Base-by-base conservation (phyloP, 2,113 vertebrate species). In the Vombatus ursinus region DNA sequence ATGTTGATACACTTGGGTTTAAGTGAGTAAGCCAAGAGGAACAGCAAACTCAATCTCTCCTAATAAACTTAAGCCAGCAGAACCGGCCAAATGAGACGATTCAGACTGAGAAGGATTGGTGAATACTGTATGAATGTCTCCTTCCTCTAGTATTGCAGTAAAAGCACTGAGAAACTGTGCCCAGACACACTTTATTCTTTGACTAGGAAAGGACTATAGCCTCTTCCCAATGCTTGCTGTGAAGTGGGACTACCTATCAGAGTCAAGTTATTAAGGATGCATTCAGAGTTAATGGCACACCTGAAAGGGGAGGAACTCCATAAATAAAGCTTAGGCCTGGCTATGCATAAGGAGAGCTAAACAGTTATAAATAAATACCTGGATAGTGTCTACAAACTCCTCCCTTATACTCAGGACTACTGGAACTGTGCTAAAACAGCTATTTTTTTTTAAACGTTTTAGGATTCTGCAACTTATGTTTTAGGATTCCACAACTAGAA, bases 41-140 rank as follows among this genome's bases (percentile, higher is more conserved):
- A 92, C 50, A 10, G 28, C 48, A 95, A 95, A 94, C 68, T 92
- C 10, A 84, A 77, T 90, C 9, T 0, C 3, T 92, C 94, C 94
- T 95, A 91, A 92, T 2, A 96, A 93, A 92, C 52, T 49, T 91
- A 94, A 95, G 96, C 96, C 96, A 97, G 93, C 26, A 37, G 91
- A 61, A 90, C 89, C 51, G 53, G 95, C 96, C 97, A 96, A 96
- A 97, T 96, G 57, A 90, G 94, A 96, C 93, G 52, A 90, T 96
- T 97, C 94, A 98, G 94, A 97, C 50, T 91, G 57, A 97, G 93
- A 96, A 91, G 96, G 68, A 92, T 92, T 96, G 92, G 94, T 90
- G 89, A 96, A 93, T 92, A 54, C 31, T 89, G 95, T 95, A 90
- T 84, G 44, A 95, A 89, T 95, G 77, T 61, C 93, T 94, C 95